Conservation (phyloP, 2,797 vertebrate species). For the Myotis vivesi region DNA sequence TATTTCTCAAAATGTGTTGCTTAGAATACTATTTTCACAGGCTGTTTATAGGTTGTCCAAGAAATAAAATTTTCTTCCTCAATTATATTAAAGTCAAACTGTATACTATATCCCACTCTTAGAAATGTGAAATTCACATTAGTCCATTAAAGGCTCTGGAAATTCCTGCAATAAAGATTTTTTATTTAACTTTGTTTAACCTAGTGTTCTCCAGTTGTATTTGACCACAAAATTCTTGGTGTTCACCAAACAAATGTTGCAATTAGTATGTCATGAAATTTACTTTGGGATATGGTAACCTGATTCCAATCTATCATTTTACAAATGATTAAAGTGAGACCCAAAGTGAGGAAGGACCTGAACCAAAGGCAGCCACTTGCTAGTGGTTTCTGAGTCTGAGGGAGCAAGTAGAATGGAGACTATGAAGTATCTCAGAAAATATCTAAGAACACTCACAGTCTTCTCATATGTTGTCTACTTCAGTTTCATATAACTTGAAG, state of each 20-base stretch:
- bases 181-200: background rate
- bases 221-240: background rate
- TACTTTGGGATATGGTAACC: background rate
- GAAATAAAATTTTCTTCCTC: conserved; percentile 24
- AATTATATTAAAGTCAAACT: background rate
- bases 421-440: background rate
- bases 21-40: background rate
- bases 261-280: conserved; percentile 9
- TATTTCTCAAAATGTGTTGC: conserved; percentile 27
- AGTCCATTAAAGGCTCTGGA: background rate
- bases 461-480: background rate
- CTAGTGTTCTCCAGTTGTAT: background rate
- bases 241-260: conserved; percentile 9
- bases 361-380: background rate
- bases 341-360: background rate
- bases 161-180: background rate
- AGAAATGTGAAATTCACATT: conserved; percentile 24
- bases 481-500: background rate
- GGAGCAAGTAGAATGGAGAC: background rate
- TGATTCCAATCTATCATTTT: background rate
- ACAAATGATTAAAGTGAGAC: conserved; percentile 6
- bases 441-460: background rate
- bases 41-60: background rate
- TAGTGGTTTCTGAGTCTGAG: background rate
- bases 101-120: background rate